Evolutionary conservation across 2,113 vertebrate genomes (phyloP).

Genomic region (Odocoileus hemionus): DNA sequence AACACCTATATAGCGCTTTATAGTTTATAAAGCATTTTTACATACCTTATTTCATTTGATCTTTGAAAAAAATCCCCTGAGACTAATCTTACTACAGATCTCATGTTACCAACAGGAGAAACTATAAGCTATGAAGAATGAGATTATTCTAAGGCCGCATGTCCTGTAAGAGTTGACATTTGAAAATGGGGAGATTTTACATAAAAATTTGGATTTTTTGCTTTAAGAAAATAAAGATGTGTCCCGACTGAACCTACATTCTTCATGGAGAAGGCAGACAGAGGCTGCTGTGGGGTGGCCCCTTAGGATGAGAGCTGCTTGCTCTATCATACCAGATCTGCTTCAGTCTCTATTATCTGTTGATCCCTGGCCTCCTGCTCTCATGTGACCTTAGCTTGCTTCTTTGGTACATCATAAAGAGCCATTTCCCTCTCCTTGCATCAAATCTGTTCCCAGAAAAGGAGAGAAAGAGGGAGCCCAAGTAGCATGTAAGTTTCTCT

Average conservation of each 20-base stretch:
- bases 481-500: neutral
- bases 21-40: neutral
- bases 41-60: neutral
- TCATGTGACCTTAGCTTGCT: neutral
- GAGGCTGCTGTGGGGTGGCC: neutral
- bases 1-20: neutral
- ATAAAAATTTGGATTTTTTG: neutral
- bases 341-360: neutral
- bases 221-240: neutral
- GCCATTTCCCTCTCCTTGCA: neutral
- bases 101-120: neutral
- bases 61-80: neutral
- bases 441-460: neutral
- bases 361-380: neutral
- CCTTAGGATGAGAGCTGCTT: neutral
- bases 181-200: neutral
- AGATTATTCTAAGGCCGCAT: neutral
- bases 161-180: neutral
- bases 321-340: accelerated
- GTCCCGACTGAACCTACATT: neutral
- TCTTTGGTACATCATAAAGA: neutral
- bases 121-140: neutral
- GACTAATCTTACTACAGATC: neutral
- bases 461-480: neutral
- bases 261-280: neutral